Conservation (phyloP, 1,140 invertebrate species). For the Delia radicum region DNA sequence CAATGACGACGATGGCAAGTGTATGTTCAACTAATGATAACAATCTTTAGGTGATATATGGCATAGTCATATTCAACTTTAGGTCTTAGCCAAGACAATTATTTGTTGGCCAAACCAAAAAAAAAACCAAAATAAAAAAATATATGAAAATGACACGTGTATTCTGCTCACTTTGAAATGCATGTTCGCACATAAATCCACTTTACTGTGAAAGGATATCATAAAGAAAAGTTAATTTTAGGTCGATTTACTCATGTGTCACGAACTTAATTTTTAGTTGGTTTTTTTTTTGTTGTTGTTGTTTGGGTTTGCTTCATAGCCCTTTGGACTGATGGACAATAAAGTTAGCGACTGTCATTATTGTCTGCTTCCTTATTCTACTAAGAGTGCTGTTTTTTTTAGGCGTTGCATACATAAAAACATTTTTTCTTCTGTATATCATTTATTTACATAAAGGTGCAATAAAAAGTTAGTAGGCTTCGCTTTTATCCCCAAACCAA, state of each 20-base stretch:
- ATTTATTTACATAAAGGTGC: background rate
- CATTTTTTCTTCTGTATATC: background rate
- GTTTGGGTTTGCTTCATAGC: background rate
- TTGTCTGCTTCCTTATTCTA: conserved; percentile 14
- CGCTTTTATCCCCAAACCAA: background rate
- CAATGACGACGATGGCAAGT: background rate
- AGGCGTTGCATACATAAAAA: too few relatives aligned
- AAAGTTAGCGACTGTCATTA: conserved; percentile 11
- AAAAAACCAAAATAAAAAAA: background rate
- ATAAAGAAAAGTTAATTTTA: conserved; percentile 12
- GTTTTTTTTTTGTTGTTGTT: background rate
- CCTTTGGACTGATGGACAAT: background rate
- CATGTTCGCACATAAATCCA: conserved; percentile 21
- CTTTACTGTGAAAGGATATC: background rate
- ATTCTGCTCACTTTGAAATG: conserved; percentile 1
- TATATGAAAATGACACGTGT: background rate
- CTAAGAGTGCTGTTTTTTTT: background rate
- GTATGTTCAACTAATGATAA: conserved; percentile 10
- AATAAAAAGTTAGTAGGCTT: background rate
- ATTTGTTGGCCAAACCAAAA: background rate
- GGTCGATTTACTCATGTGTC: conserved; percentile 16
- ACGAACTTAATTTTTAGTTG: conserved; percentile 4
- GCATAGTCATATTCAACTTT: background rate
- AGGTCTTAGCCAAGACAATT: background rate
- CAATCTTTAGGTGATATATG: conserved; percentile 17